These are phyloP conservation scores for Caenorhabditis sp. DNA, from an alignment of 2,888 invertebrate genomes.

Conservation along the genomic window DNA sequence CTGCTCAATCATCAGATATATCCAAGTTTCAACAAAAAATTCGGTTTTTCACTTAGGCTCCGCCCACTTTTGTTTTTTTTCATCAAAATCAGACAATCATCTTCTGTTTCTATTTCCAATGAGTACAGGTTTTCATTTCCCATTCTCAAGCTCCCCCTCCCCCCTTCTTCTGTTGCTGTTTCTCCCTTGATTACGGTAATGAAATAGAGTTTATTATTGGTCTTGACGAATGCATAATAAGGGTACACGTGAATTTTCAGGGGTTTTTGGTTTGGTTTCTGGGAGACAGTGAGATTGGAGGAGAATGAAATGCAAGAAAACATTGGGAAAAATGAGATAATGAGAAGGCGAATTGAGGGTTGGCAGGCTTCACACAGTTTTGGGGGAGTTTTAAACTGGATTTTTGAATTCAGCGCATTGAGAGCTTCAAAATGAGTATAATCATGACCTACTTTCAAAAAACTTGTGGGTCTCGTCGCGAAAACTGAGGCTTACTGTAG, in stretches of 20 bases:
- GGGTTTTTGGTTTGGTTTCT: no score
- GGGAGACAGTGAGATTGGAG: no score
- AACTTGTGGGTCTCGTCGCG: neutral
- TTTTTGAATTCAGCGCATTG: neutral
- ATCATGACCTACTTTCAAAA: neutral
- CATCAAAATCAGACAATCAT: no score
- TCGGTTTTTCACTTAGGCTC: conserved; percentile 11
- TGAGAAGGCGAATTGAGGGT: neutral
- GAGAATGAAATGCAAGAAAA: neutral
- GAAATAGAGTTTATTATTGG: neutral
- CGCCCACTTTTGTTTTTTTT: conserved; percentile 11
- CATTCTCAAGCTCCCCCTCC: neutral
- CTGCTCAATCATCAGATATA: no score
- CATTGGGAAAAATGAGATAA: neutral
- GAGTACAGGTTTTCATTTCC: conserved; percentile 12
- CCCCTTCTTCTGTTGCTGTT: neutral
- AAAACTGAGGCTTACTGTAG: neutral
- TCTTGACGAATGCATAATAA: no score
- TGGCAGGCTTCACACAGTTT: neutral
- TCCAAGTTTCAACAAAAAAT: neutral
- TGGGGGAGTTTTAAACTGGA: no score
- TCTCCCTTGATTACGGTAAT: neutral
- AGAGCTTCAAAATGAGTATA: conserved; percentile 1
- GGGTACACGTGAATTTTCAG: no score
- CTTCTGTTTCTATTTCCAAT: neutral